Base-by-base conservation (phyloP, 2,888 invertebrate genomes). In the Mythimna ferrago region DNA sequence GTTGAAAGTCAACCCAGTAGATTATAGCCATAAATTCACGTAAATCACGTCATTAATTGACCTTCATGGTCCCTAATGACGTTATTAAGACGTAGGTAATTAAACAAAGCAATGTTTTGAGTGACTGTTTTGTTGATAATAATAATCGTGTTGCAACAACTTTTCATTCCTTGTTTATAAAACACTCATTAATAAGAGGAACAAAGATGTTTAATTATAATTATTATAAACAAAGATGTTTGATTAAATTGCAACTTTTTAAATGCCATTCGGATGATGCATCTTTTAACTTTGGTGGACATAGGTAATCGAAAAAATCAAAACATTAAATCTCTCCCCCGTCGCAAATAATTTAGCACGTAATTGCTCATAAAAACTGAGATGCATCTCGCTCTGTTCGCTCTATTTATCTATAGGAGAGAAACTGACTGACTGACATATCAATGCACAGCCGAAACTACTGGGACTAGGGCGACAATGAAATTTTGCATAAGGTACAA, bases 1-100 rank as follows among this genome's bases (percentile, higher is more conserved):
- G 38, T 66, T n/a, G 19, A 63, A 66, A 56, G 38, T 61, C 58
- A 78, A 80, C 82, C 66, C 54, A 67, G n/a, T 26, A 65, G 66
- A 80, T 80, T 70, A 80, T 38, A 61, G 48, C 41, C 26, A 70
- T 60, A 80, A 56, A 66, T 53, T 69, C 38, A 60, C n/a, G 44
- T 78, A 51, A 71, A 65, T 66, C 54, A 51, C 54, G 66, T 78
- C 66, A 66, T 71, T 65, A 41, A 9, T n/a, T 66, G 62, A 83
- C 83, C 73, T 63, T 66, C 56, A 56, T 41, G 68, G 41, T 62
- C 21, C 38, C 9, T 38, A 35, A 73, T 79, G 83, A 73, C 68
- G 66, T 64, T 53, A 21, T 26, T 35, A 53, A 62, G n/a, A 63
- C 54, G 26, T 65, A n/a, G n/a, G n/a, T n/a, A 62, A 73, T 32